A percentile compares a stretch with the other conserved stretches of the same genome.
Conservation (phyloP, 2,888 invertebrate genomes). For the Acrobasis consociella region DNA sequence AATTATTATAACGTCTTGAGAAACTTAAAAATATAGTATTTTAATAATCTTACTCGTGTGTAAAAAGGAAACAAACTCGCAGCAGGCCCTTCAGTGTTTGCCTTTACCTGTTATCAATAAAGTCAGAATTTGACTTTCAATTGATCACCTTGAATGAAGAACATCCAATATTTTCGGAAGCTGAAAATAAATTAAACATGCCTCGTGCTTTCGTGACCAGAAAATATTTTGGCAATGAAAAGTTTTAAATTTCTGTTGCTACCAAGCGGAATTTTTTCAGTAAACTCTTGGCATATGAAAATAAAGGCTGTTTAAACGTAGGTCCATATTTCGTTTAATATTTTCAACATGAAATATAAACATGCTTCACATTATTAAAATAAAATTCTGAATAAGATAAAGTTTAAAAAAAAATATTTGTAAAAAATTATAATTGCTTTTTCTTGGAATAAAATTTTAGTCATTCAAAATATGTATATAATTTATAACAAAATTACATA, state of each 20-base stretch:
- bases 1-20: too few species aligned
- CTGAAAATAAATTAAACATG: slow-evolving; percentile 13
- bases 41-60: too few species aligned
- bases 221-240: slow-evolving; percentile 4
- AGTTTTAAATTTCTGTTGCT: neutral
- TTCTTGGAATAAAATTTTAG: too few species aligned
- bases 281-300: neutral
- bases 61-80: neutral
- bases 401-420: too few species aligned
- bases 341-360: too few species aligned
- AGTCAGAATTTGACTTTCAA: slow-evolving; percentile 53
- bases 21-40: too few species aligned
- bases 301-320: neutral
- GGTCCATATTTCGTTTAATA: too few species aligned
- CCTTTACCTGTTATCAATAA: slow-evolving; percentile 3
- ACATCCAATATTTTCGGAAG: neutral
- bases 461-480: too few species aligned
- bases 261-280: neutral
- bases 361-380: too few species aligned
- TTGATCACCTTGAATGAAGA: slow-evolving; percentile 41
- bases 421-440: too few species aligned
- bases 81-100: neutral
- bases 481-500: too few species aligned
- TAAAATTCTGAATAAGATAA: too few species aligned
- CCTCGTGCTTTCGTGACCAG: slow-evolving; percentile 2